Conservation (phyloP, 2,888 invertebrate genomes). For the Camptogramma bilineatum region DNA sequence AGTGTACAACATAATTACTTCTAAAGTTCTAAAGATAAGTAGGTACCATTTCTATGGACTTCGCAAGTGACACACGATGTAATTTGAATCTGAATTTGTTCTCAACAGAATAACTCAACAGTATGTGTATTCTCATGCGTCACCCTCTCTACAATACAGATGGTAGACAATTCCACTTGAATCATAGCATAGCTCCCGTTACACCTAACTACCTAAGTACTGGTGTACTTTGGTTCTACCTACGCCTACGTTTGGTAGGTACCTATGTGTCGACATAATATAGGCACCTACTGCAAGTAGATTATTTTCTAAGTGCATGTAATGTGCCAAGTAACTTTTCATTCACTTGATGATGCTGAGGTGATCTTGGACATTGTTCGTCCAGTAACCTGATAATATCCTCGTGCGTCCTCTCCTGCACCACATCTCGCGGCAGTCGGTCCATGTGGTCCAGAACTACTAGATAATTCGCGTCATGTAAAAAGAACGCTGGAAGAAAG, state of each 20-base stretch:
- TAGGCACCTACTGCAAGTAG: too few relatives aligned
- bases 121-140: not conserved
- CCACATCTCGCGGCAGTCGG: conserved; percentile 96
- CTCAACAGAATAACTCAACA: not conserved
- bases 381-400: conserved; percentile 97
- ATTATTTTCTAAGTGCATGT: too few relatives aligned
- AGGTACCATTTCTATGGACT: not conserved
- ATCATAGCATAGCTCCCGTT: not conserved
- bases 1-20: too few relatives aligned
- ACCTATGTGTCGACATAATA: not conserved
- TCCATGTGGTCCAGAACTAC: conserved; percentile 99
- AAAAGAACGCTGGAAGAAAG: too few relatives aligned
- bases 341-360: conserved; percentile 77
- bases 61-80: not conserved
- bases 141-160: not conserved
- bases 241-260: not conserved
- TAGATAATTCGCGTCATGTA: too few relatives aligned
- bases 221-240: not conserved
- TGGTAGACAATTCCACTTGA: not conserved
- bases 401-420: conserved; percentile 95
- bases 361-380: conserved; percentile 92
- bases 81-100: not conserved
- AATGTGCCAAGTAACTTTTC: too few relatives aligned
- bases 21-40: too few relatives aligned
- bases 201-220: not conserved